Evolutionary conservation across 2,888 invertebrate genomes (phyloP), one percentile per base, ranked within the genome.

Genomic region (Latrodectus elegans): DNA sequence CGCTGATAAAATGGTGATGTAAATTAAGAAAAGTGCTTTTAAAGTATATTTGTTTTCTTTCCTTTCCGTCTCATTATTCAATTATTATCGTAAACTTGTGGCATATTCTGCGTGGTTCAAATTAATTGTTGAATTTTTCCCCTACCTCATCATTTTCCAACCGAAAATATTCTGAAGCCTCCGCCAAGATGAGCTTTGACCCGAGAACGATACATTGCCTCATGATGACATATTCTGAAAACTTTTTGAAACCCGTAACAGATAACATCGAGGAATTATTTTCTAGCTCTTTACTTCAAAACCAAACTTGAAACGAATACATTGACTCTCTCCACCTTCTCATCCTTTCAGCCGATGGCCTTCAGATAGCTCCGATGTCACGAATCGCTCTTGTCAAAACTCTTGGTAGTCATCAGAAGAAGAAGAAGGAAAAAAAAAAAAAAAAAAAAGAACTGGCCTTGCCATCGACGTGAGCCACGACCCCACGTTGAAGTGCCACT

Each of bases 171-270:
- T 38, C 38, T 38, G 6, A 38, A 38, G 38, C 38, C 38, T 38
- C 38, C 38, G 3, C 38, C 60, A 60, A 60, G 4, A 38, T 38
- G 72, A 81, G 49, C 86, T 81, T 14, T 81, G 49, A 86, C 86
- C 86, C 65, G 15, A 11, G 55, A 77, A 68, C 81, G 81, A 86
- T 86, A 81, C 72, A 86, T 86, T 86, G 76, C 80, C 64, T 81
- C 81, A 86, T 72, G 86, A 86, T 86, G 86, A 86, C 86, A 86
- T 73, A 76, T n/a, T 52, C 73, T 77, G 81, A 86, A 86, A 86
- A 86, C 81, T 86, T 64, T 86, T 77, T 76, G 81, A 86, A 81
- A 81, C 76, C 65, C 55, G 17, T 53, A 52, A 64, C 52, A 73
- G 86, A 86, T 86, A 86, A 86, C 81, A 86, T 81, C 86, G 68